Evolutionary conservation across 2,888 invertebrate species (phyloP).

Genomic region (Aplocera efformata): DNA sequence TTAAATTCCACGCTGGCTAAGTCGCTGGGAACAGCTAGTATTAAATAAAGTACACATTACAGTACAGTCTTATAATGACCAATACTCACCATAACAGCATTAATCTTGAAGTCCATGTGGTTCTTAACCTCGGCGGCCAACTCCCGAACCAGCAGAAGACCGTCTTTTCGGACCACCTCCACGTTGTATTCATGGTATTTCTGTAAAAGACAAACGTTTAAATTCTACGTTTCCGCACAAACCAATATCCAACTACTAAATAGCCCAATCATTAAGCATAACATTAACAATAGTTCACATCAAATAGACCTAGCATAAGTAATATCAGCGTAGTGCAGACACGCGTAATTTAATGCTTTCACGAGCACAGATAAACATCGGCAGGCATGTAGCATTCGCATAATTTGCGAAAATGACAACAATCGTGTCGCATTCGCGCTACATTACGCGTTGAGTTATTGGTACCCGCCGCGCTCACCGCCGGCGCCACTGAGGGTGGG

Average conservation of each 20-base stretch:
- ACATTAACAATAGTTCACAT: slow-evolving; percentile 20
- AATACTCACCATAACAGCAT: slow-evolving; percentile 91
- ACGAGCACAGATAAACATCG: slow-evolving; percentile 70
- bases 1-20: too few species aligned
- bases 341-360: slow-evolving; percentile 66
- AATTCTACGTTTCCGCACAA: slow-evolving; percentile 3
- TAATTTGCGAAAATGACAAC: slow-evolving; percentile 76
- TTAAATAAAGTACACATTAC: too few species aligned
- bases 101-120: slow-evolving; percentile 95
- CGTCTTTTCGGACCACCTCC: slow-evolving; percentile 90
- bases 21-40: too few species aligned
- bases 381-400: slow-evolving; percentile 66
- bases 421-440: slow-evolving; percentile 68
- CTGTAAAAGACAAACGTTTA: slow-evolving; percentile 68
- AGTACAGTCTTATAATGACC: too few species aligned
- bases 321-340: slow-evolving; percentile 52
- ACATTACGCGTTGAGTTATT: slow-evolving; percentile 70
- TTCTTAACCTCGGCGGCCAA: slow-evolving; percentile 94
- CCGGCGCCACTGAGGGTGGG: slow-evolving; percentile 19
- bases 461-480: slow-evolving; percentile 39
- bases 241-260: background rate
- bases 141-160: slow-evolving; percentile 90
- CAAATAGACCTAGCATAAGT: slow-evolving; percentile 40
- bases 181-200: slow-evolving; percentile 90
- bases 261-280: slow-evolving; percentile 2